Conservation (phyloP, 1,140 invertebrate genomes). For the Lamellibrachia luymesi region DNA sequence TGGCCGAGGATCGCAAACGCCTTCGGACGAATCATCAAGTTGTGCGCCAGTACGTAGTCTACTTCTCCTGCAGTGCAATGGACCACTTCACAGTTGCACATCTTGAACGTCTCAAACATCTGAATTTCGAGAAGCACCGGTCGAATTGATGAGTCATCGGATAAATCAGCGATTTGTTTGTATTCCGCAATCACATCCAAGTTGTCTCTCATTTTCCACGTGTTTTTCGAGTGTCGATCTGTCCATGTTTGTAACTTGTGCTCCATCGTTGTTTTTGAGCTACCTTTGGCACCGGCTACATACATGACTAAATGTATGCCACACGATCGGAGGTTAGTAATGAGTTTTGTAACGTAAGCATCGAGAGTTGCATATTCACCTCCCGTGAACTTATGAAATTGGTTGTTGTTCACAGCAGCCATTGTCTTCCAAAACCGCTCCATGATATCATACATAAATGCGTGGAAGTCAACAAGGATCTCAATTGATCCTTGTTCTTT, state of each 20-base stretch:
- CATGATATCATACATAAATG: constrained; percentile 42
- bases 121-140: constrained; percentile 44
- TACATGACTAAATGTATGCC: constrained; percentile 45
- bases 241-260: constrained; percentile 48
- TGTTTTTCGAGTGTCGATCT: constrained; percentile 35
- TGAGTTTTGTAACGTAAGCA: constrained; percentile 39
- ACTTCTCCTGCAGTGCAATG: constrained; percentile 44
- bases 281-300: constrained; percentile 46
- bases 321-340: constrained; percentile 38
- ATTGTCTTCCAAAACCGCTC: constrained; percentile 40
- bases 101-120: constrained; percentile 37
- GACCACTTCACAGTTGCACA: constrained; percentile 42
- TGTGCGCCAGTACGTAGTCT: constrained; percentile 43
- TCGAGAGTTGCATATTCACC: constrained; percentile 46
- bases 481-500: constrained; percentile 40
- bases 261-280: constrained; percentile 32
- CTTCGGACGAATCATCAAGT: constrained; percentile 37
- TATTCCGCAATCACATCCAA: constrained; percentile 38
- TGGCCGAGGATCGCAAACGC: constrained; percentile 50
- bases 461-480: constrained; percentile 48
- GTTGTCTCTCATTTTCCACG: constrained; percentile 37
- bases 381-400: constrained; percentile 40
- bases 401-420: constrained; percentile 34
- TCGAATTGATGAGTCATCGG: constrained; percentile 28
- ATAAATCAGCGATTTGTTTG: constrained; percentile 32